A percentile compares a stretch with the other conserved stretches of the same genome.
Evolutionary conservation across 2,888 invertebrate species (phyloP).

Genomic region (Malthinus flaveolus): DNA sequence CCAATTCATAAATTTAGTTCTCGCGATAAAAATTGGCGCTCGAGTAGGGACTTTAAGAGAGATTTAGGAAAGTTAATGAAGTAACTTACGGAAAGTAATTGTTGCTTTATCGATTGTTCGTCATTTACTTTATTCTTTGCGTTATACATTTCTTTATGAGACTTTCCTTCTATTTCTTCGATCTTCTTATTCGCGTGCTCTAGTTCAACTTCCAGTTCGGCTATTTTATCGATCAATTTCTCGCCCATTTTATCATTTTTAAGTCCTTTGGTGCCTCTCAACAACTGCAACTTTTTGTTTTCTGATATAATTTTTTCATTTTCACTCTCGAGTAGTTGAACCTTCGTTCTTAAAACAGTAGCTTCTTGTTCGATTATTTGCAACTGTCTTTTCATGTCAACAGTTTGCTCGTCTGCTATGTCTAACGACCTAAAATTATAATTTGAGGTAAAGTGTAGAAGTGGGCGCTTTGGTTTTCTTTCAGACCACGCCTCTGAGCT

Average conservation of each 20-base stretch:
- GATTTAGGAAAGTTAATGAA: no score
- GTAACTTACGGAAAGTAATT: constrained; percentile 15
- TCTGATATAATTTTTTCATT: constrained; percentile 75
- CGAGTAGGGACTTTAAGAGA: no score
- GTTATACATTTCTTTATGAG: constrained; percentile 30
- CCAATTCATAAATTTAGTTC: no score
- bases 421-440: constrained; percentile 61
- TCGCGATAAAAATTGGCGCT: no score
- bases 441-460: constrained; percentile 14
- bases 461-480: constrained; percentile 4
- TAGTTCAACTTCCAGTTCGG: constrained; percentile 64
- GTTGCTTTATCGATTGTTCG: constrained; percentile 50
- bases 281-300: constrained; percentile 70
- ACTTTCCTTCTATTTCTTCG: constrained; percentile 57
- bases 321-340: constrained; percentile 70
- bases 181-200: constrained; percentile 63
- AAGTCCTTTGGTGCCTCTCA: constrained; percentile 60
- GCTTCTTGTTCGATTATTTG: constrained; percentile 80
- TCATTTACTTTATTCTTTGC: constrained; percentile 43
- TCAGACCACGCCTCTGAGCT: no score
- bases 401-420: constrained; percentile 58
- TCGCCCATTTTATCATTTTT: constrained; percentile 61
- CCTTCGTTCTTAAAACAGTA: constrained; percentile 67
- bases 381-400: constrained; percentile 74
- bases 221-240: constrained; percentile 64